phyloP scores from a whole-genome alignment of 2,797 vertebrate species.

The Sebastolobus altivelis region DNA sequence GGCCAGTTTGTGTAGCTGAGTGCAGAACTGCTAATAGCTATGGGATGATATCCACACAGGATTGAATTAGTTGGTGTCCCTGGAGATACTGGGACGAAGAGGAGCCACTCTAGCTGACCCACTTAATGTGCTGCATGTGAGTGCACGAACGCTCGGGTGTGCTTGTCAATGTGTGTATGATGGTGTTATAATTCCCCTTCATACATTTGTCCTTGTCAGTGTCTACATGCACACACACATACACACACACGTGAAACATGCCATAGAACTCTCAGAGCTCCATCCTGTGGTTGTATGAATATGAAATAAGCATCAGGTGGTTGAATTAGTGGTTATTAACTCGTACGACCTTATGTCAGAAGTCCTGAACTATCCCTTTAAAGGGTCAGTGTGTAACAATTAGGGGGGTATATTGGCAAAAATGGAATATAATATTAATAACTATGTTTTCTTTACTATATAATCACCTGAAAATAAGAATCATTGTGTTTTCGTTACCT shows the following conservation, averaged over 20 bases:
- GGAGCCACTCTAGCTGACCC: constrained; percentile 67
- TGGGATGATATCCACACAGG: constrained; percentile 60
- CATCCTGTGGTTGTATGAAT: not conserved
- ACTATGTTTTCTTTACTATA: too few species aligned
- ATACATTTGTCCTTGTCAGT: constrained; percentile 22
- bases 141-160: constrained; percentile 15
- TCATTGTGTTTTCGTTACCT: too few species aligned
- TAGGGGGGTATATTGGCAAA: too few species aligned
- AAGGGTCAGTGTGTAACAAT: too few species aligned
- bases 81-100: constrained; percentile 56
- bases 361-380: not conserved
- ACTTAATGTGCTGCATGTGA: constrained; percentile 58
- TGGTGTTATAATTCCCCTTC: constrained; percentile 17
- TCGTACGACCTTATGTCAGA: not conserved
- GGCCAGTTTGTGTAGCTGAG: constrained; percentile 11
- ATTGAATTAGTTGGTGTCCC: constrained; percentile 72
- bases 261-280: not conserved
- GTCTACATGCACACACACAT: not conserved
- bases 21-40: constrained; percentile 53
- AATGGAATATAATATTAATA: too few species aligned
- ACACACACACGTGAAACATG: not conserved
- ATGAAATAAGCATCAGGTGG: constrained; percentile 40
- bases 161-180: constrained; percentile 40
- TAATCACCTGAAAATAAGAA: too few species aligned
- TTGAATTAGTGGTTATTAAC: constrained; percentile 12